phyloP scores from a whole-genome alignment of 2,888 invertebrate genomes.

The Sisyra terminalis region DNA sequence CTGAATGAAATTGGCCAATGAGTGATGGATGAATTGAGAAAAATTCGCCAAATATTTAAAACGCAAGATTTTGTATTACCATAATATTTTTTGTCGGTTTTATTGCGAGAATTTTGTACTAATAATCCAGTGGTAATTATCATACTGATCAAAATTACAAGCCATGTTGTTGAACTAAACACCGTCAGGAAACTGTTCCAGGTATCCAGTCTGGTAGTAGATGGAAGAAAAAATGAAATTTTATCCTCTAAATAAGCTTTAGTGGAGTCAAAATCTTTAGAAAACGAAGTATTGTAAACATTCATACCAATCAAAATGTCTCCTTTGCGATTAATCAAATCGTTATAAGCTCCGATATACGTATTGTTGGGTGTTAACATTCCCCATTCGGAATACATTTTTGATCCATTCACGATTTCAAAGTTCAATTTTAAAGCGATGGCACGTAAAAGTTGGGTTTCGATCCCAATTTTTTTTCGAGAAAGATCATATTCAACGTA shows the following conservation, averaged over 20 bases:
- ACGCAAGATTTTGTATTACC: no score
- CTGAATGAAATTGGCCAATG: constrained; percentile 1
- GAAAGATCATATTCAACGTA: no score
- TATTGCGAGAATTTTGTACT: no score
- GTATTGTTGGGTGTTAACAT: constrained; percentile 9
- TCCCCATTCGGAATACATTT: constrained; percentile 9
- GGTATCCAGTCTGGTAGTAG: constrained; percentile 3
- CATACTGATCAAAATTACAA: constrained; percentile 2
- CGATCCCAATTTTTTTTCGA: no score
- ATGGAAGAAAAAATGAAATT: constrained; percentile 8
- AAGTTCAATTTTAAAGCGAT: constrained; percentile 5
- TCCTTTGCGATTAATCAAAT: constrained; percentile 6
- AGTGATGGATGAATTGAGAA: no score
- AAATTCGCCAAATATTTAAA: no score
- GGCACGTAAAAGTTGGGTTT: no score
- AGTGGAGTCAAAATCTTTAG: constrained; percentile 9
- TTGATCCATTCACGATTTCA: not conserved
- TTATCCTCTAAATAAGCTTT: constrained; percentile 7
- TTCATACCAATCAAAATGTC: constrained; percentile 10
- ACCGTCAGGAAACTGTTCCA: constrained; percentile 10
- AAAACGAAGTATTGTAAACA: not conserved
- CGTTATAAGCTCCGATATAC: constrained; percentile 9
- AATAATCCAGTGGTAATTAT: not conserved
- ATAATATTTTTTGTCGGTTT: no score
- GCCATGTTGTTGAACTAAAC: constrained; percentile 7